These are phyloP conservation scores for Moxostoma hubbsi DNA, from an alignment of 2,797 vertebrate species.

Conservation along the genomic window DNA sequence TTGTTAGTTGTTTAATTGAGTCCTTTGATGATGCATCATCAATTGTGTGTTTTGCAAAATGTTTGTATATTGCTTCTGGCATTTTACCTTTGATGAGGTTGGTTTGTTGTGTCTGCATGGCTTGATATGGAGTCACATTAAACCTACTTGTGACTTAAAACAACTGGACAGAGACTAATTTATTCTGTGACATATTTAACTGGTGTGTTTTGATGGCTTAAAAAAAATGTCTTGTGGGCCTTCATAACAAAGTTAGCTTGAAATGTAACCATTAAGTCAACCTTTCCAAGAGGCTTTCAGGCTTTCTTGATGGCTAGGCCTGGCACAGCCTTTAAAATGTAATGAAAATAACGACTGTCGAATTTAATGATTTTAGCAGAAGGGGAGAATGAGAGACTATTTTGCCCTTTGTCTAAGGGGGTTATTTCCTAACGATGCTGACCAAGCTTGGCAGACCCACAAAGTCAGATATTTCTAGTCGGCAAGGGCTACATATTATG, in stretches of 20 bases:
- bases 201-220: constrained; percentile 35
- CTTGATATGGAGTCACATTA: constrained; percentile 29
- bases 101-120: constrained; percentile 38
- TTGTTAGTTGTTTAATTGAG: constrained; percentile 16
- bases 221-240: constrained; percentile 50
- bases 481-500: constrained; percentile 56
- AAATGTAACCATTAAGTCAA: constrained; percentile 62
- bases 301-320: constrained; percentile 57
- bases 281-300: constrained; percentile 61
- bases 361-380: constrained; percentile 77
- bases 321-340: constrained; percentile 65
- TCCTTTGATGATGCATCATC: constrained; percentile 29
- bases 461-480: constrained; percentile 59
- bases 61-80: constrained; percentile 21
- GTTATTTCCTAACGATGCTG: constrained; percentile 64
- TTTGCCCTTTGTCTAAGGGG: constrained; percentile 70
- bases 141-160: constrained; percentile 19
- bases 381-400: constrained; percentile 61
- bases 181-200: constrained; percentile 23
- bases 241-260: constrained; percentile 56
- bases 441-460: constrained; percentile 61
- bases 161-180: constrained; percentile 37
- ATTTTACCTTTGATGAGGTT: constrained; percentile 33
- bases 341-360: constrained; percentile 74
- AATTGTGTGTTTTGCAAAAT: constrained; percentile 11